phyloP scores from a whole-genome alignment of 2,888 invertebrate genomes.

The Pandemis cinnamomeana region DNA sequence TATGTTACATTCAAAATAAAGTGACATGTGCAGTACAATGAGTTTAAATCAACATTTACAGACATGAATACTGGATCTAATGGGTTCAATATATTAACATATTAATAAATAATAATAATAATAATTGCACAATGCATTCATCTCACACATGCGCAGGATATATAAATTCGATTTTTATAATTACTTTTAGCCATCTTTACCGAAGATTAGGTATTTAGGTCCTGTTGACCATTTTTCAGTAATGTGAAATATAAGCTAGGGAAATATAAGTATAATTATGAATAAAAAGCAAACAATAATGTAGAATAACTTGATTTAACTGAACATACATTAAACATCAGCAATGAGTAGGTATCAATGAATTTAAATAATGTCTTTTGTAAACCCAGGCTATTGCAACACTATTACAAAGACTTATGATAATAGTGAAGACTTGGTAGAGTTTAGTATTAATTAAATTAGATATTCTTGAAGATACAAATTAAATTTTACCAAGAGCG shows the following conservation, averaged over 20 bases:
- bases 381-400: background rate
- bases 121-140: no score
- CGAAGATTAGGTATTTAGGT: no score
- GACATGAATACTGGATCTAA: no score
- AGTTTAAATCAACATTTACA: no score
- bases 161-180: no score
- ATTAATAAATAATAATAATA: no score
- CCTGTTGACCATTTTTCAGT: no score
- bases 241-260: no score
- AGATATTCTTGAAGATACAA: background rate
- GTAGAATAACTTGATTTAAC: background rate
- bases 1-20: background rate
- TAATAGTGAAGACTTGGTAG: background rate
- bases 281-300: background rate
- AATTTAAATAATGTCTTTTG: background rate
- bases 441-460: background rate
- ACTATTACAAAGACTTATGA: background rate
- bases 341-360: background rate
- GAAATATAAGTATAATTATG: background rate
- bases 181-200: no score
- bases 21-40: background rate
- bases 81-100: no score
- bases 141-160: no score
- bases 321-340: constrained; percentile 12
- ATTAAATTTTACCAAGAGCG: background rate